A percentile compares a stretch with the other conserved stretches of the same genome.
These are phyloP conservation scores for Hemicrepidius hirtus DNA, from an alignment of 2,888 invertebrate genomes.

Conservation along the genomic window DNA sequence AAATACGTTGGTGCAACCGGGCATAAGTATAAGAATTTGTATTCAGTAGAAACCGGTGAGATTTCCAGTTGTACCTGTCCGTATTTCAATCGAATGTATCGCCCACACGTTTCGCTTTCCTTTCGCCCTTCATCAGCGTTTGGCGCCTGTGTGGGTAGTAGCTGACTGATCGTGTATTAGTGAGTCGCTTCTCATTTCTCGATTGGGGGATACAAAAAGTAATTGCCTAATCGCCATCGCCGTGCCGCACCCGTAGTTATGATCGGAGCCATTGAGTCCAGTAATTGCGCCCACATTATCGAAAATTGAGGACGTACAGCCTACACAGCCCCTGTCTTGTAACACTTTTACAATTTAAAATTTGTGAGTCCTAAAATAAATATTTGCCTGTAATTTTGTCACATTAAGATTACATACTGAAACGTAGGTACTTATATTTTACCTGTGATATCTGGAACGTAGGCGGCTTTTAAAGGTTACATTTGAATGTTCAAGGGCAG, in stretches of 20 bases:
- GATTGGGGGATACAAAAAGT: conserved; percentile 23
- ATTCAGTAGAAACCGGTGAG: conserved; percentile 1
- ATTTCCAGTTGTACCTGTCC: conserved; percentile 16
- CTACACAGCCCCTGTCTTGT: conserved; percentile 27
- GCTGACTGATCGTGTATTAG: conserved; percentile 33
- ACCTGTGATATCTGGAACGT: neutral
- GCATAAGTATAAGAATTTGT: neutral
- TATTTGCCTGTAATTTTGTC: neutral
- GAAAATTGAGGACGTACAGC: conserved; percentile 41
- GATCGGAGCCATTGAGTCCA: conserved; percentile 44
- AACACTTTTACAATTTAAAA: neutral
- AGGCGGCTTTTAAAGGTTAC: neutral
- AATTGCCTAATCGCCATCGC: conserved; percentile 41
- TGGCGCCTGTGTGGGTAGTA: conserved; percentile 47
- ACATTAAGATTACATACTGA: neutral
- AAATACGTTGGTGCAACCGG: too few species aligned
- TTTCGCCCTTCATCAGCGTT: conserved; percentile 40
- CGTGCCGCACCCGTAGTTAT: conserved; percentile 47
- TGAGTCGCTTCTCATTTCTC: conserved; percentile 38
- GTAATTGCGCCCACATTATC: conserved; percentile 50
- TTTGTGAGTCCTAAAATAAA: neutral
- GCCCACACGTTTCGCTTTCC: conserved; percentile 36
- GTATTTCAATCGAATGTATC: conserved; percentile 4
- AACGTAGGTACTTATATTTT: too few species aligned
- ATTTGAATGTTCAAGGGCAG: conserved; percentile 12